Evolutionary conservation across 2,113 vertebrate species (phyloP).

Genomic region (Phylloscopus trochiloides): DNA sequence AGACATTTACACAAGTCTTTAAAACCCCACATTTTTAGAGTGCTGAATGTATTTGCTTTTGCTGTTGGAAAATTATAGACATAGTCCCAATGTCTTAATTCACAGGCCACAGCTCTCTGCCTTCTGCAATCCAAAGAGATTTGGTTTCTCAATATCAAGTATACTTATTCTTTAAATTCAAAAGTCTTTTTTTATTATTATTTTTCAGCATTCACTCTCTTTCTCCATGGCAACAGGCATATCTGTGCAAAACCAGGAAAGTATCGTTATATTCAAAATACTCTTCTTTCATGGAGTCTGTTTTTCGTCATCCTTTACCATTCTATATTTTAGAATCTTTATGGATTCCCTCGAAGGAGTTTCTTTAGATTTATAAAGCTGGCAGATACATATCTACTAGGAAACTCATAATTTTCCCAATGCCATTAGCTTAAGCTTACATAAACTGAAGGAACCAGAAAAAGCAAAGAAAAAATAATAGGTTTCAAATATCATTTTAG

Average conservation of each 20-base stretch:
- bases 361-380: neutral
- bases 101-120: rapidly evolving
- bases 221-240: neutral
- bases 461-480: neutral
- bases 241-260: neutral
- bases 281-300: neutral
- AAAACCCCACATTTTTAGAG: neutral
- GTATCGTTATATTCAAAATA: neutral
- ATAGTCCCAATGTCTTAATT: neutral
- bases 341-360: neutral
- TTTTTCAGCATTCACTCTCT: neutral
- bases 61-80: neutral
- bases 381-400: neutral
- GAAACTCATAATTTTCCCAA: neutral
- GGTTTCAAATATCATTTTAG: neutral
- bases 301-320: neutral
- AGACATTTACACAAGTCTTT: neutral
- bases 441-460: neutral
- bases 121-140: neutral
- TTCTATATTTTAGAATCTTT: neutral
- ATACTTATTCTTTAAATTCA: neutral
- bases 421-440: neutral
- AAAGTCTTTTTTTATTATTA: rapidly evolving
- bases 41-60: neutral
- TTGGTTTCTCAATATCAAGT: neutral